Conservation (phyloP, 2,797 vertebrate genomes). For the Malurus leucopterus region DNA sequence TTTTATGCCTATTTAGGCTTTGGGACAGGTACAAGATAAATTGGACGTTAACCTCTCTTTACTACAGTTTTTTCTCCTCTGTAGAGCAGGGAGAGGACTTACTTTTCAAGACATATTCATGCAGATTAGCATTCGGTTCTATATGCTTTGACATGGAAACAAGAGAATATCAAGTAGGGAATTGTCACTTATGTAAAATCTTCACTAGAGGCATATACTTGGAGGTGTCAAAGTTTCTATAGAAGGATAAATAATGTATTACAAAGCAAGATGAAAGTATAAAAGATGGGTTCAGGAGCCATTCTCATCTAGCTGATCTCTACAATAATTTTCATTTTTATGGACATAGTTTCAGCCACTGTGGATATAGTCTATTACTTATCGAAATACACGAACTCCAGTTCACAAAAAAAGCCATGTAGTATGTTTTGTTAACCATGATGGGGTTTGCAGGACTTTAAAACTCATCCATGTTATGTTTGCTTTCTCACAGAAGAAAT, state of each 20-base stretch:
- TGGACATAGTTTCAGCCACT: neutral
- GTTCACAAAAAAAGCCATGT: neutral
- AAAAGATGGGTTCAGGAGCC: neutral
- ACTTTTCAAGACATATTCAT: neutral
- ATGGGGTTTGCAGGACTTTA: neutral
- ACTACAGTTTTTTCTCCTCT: neutral
- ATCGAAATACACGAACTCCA: neutral
- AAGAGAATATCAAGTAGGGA: neutral
- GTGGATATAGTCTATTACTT: neutral
- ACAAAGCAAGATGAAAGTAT: neutral
- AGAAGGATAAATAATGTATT: neutral
- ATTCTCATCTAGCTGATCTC: neutral
- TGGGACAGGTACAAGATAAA: neutral
- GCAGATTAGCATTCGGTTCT: neutral
- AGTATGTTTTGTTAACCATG: neutral
- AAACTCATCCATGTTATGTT: neutral
- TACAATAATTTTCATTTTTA: neutral
- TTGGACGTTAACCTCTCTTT: neutral
- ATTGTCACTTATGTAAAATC: neutral
- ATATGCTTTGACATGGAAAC: neutral
- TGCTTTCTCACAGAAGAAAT: constrained; percentile 67
- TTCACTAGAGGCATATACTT: neutral
- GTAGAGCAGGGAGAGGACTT: neutral
- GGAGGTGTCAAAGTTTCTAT: neutral
- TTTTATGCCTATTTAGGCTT: neutral